Percentiles rank a stretch among this genome's conserved stretches.
phyloP scores from a whole-genome alignment of 2,113 vertebrate species.

The Pangasianodon gigas region DNA sequence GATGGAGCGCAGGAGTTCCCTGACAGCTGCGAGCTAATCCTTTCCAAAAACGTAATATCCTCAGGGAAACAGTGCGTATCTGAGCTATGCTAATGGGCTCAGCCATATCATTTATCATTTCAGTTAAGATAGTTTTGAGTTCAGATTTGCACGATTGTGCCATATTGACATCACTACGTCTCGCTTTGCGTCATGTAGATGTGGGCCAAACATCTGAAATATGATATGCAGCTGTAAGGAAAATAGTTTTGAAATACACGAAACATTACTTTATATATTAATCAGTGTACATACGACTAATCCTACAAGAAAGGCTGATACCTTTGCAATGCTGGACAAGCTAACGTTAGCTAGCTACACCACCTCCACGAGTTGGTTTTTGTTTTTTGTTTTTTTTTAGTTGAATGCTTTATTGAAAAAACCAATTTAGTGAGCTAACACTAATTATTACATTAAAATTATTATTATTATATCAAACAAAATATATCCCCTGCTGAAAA shows the following conservation, averaged over 20 bases:
- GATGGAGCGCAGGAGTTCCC: conserved; percentile 24
- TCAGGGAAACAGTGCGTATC: background rate
- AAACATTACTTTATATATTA: background rate
- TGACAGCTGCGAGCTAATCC: background rate
- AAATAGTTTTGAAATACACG: background rate
- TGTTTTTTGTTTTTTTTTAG: no score
- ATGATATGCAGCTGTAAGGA: no score
- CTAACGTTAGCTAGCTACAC: background rate
- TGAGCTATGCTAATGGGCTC: background rate
- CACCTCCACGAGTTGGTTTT: background rate
- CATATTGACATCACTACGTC: background rate
- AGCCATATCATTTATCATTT: background rate
- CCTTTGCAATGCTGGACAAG: background rate
- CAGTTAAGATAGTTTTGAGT: background rate
- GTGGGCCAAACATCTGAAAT: background rate
- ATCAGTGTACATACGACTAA: background rate
- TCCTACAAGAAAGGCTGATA: background rate
- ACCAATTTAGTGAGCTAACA: no score
- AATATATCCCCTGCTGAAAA: no score
- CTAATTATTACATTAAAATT: no score
- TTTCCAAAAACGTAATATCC: conserved; percentile 3
- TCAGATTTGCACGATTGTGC: background rate
- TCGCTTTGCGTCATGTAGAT: background rate
- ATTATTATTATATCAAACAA: no score
- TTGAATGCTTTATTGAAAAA: no score